Evolutionary conservation across 2,797 vertebrate species (phyloP), one percentile per base, ranked within the genome.

Genomic region (Acanthiza pusilla): DNA sequence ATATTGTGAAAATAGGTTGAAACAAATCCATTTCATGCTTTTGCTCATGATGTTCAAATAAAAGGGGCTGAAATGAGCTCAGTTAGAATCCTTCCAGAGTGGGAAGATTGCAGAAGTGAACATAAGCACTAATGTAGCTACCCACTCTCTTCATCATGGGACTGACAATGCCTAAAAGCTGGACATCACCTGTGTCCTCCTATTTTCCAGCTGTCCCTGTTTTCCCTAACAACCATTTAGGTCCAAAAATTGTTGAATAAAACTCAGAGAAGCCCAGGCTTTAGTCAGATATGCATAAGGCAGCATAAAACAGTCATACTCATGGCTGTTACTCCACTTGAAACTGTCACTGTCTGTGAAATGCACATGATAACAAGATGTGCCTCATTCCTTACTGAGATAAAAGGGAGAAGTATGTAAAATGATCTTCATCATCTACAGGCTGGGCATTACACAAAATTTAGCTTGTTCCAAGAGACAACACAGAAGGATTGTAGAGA

Each of bases 21-120:
- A 96, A 54, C 26, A 71, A 95, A 93, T 83, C 43, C 15, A 85
- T 92, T 96, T 74, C 72, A 74, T 88, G 75, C 72, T 85, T 94
- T 85, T 80, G 18, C 40, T 91, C 17, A 5, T 13, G 62, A 80
- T 93, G 38, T 80, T 89, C 60, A 85, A 95, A 83, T 93, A 89
- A 76, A 94, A 93, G 42, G 61, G 13, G 27, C 50, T 85, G 72
- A 83, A 88, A 88, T 57, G 50, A 92, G 61, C 84, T 89, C 84
- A 40, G 71, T 67, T 73, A 85, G 53, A 70, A 89, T 74, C 72
- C 38, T 73, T 87, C 73, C 42, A 29, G 67, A 89, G 65, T 43
- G 63, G 42, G 30, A 84, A 75, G 84, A 68, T 32, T 40, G 57
- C 50, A 50, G 27, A 82, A 93, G 71, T 60, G 67, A 89, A 57